phyloP scores from a whole-genome alignment of 2,113 vertebrate species.

The Tapirus terrestris region DNA sequence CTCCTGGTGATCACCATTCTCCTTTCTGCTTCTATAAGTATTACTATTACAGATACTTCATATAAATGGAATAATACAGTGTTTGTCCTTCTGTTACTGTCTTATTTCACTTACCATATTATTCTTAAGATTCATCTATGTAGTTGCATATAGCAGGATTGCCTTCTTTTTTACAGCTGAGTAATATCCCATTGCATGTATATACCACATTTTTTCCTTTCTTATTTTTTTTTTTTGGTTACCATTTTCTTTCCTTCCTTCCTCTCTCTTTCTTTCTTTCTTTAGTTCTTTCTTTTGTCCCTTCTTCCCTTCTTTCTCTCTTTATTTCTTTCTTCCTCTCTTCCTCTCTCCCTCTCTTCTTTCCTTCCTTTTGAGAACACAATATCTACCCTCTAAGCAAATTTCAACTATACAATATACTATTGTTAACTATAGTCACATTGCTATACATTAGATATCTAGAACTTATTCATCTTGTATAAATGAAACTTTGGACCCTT shows the following conservation, averaged over 20 bases:
- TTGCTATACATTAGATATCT: not conserved
- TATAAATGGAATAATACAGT: not conserved
- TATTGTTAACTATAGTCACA: not conserved
- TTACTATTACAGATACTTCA: not conserved
- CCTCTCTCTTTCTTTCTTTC: no score
- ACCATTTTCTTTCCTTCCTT: not conserved
- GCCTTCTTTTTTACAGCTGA: not conserved
- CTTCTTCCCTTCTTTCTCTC: not conserved
- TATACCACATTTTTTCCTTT: not conserved
- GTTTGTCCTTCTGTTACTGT: not conserved
- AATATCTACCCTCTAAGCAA: not conserved
- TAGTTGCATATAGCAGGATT: not conserved
- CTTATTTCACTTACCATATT: not conserved
- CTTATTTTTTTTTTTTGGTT: not conserved
- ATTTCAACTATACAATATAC: not conserved
- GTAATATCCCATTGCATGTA: not conserved
- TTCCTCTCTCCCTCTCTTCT: not conserved
- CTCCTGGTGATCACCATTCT: not conserved
- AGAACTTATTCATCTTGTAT: not conserved
- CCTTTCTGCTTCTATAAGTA: not conserved
- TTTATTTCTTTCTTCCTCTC: not conserved
- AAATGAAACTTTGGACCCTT: not conserved
- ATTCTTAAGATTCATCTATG: not conserved
- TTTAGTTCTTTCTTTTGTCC: not conserved
- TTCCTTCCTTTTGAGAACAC: not conserved